Conservation (phyloP, 2,888 invertebrate species). For the Drosophila kuntzei region DNA sequence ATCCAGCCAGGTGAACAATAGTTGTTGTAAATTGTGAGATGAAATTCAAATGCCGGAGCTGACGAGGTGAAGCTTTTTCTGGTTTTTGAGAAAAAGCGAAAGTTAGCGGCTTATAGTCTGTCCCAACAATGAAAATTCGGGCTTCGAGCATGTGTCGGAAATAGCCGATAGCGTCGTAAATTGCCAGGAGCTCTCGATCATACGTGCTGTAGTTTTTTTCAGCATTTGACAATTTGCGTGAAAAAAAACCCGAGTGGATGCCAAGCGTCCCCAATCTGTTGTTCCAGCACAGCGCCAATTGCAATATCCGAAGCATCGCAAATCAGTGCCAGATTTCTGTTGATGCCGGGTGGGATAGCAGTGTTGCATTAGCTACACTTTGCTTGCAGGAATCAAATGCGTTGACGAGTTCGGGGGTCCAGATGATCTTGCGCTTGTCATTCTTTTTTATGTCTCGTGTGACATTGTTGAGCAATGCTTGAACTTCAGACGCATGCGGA, state of each 20-base stretch:
- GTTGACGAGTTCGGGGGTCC: neutral
- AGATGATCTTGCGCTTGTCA: neutral
- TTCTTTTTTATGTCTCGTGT: neutral
- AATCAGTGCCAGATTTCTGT: neutral
- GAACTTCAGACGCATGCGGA: neutral
- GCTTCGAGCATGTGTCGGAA: conserved; percentile 6
- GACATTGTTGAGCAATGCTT: neutral
- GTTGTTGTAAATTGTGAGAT: conserved; percentile 3
- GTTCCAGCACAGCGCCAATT: neutral
- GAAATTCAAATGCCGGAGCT: conserved; percentile 1
- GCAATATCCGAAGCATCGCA: neutral
- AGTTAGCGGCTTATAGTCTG: conserved; percentile 1
- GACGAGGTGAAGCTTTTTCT: neutral
- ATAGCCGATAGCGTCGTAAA: conserved; percentile 4
- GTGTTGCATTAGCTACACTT: neutral
- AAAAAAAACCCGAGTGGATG: conserved; percentile 3
- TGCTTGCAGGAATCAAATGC: neutral
- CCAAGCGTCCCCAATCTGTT: neutral
- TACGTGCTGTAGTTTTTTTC: conserved; percentile 11
- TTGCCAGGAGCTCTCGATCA: conserved; percentile 5
- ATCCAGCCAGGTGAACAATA: neutral
- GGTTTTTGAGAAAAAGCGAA: neutral
- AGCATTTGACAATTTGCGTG: neutral
- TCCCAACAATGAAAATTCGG: neutral
- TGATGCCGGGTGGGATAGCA: neutral